phyloP scores from a whole-genome alignment of 64 coral and sea anemone genomes.

The Actinia tenebrosa region DNA sequence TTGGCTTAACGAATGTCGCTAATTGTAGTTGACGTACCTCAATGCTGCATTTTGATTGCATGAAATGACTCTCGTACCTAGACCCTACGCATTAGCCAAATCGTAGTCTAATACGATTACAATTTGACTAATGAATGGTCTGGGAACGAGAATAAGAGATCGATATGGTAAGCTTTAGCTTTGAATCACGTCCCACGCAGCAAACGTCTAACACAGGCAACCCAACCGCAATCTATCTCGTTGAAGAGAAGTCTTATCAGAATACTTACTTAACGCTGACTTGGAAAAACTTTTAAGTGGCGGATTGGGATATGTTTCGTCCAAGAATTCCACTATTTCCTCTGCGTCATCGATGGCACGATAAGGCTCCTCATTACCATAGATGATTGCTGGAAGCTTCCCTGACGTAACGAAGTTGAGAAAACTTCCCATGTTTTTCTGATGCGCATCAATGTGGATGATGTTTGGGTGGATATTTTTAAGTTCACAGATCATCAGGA shows the following conservation, averaged over 20 bases:
- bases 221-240: too few relatives aligned
- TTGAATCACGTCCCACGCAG: too few relatives aligned
- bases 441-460: neutral
- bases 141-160: too few relatives aligned
- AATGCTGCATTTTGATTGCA: too few relatives aligned
- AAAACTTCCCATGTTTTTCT: neutral
- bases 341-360: neutral
- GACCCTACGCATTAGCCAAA: too few relatives aligned
- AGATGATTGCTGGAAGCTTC: neutral
- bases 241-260: neutral
- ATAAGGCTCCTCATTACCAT: neutral
- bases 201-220: too few relatives aligned
- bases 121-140: too few relatives aligned
- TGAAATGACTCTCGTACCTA: too few relatives aligned
- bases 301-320: neutral
- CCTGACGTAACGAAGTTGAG: neutral
- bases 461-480: neutral
- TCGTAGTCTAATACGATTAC: too few relatives aligned
- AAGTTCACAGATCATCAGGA: neutral
- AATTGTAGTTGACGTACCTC: too few relatives aligned
- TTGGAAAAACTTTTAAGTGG: neutral
- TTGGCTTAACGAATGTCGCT: too few relatives aligned
- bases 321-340: conserved; percentile 3
- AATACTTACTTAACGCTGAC: neutral
- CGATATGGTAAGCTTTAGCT: too few relatives aligned